Conservation (phyloP, 1,140 invertebrate species). For the Drosophila lini region DNA sequence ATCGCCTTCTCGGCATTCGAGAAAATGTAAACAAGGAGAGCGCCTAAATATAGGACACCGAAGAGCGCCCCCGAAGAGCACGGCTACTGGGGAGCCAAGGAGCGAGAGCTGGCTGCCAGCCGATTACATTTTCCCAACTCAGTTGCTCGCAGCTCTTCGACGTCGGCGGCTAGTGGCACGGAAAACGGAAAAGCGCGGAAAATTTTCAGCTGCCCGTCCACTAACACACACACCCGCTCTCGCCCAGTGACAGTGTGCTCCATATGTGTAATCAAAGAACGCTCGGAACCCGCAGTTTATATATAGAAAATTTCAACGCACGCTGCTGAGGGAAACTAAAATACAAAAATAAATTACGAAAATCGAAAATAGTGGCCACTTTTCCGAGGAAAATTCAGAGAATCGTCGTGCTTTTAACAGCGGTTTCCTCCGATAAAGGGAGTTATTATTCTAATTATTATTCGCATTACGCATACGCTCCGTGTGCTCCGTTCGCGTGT, state of each 20-base stretch:
- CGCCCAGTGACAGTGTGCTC: conserved; percentile 63
- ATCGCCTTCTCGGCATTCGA: not conserved
- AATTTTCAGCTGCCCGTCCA: conserved; percentile 38
- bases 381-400: conserved; percentile 30
- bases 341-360: conserved; percentile 60
- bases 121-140: conserved; percentile 53
- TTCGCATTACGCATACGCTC: conserved; percentile 74
- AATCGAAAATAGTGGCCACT: conserved; percentile 54
- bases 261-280: conserved; percentile 78
- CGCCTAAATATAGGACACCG: conserved; percentile 50
- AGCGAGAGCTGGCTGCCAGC: conserved; percentile 7
- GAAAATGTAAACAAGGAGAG: conserved; percentile 56
- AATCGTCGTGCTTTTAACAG: not conserved
- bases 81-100: not conserved
- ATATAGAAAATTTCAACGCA: conserved; percentile 83
- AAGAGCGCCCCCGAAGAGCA: conserved; percentile 12
- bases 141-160: conserved; percentile 81
- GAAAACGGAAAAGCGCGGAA: conserved; percentile 43
- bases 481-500: conserved; percentile 39
- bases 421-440: conserved; percentile 19
- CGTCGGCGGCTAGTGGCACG: conserved; percentile 59
- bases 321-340: conserved; percentile 70
- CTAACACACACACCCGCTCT: conserved; percentile 33
- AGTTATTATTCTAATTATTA: conserved; percentile 51
- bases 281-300: conserved; percentile 73